Evolutionary conservation across 2,797 vertebrate genomes (phyloP), one percentile per base, ranked within the genome.

Genomic region (Pangasius djambal): DNA sequence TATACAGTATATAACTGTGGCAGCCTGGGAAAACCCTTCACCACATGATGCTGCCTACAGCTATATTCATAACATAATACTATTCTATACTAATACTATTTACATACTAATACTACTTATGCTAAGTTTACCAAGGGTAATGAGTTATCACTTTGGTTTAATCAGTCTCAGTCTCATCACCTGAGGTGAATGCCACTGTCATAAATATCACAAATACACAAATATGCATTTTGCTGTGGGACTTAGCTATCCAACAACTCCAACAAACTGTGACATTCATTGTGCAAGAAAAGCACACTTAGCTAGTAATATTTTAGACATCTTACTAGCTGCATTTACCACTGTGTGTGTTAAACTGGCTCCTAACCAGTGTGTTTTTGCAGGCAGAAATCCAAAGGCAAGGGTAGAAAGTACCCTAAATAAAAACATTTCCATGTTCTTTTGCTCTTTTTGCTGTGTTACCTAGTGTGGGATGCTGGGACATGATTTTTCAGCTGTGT

Each of bases 361-460:
- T 82, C 34, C 28, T 65, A 44, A 48, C 13, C 40, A 65, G 37
- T 65, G 40, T 84, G 15, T 31, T 67, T 65, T 50, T 31, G 25
- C 61, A 84, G 82, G 44, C 44, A 84, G 15, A 44, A 6, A 67
- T 31, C 61, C 61, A 67, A 67, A 69, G 18, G 16, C n/a, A 85
- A 34, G 48, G 18, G 44, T 34, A 20, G 28, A 69, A 67, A 31
- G n/a, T 69, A 31, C 31, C 37, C 15, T n/a, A 84, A 69, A 69
- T 48, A 48, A 83, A 83, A 44, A 63, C 12, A 83, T 48, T 18
- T 28, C 59, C 57, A 61, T 28, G 79, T 82, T 22, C 34, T 83
- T 83, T 83, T 44, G 81, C 59, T n/a, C 25, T 37, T 28, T 48
- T 40, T 65, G 61, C 61, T 83, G 61, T 50, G 82, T 83, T 48